Percentiles rank a stretch among this genome's conserved stretches.
phyloP scores from a whole-genome alignment of 2,113 vertebrate genomes.

The Phainopepla nitens region DNA sequence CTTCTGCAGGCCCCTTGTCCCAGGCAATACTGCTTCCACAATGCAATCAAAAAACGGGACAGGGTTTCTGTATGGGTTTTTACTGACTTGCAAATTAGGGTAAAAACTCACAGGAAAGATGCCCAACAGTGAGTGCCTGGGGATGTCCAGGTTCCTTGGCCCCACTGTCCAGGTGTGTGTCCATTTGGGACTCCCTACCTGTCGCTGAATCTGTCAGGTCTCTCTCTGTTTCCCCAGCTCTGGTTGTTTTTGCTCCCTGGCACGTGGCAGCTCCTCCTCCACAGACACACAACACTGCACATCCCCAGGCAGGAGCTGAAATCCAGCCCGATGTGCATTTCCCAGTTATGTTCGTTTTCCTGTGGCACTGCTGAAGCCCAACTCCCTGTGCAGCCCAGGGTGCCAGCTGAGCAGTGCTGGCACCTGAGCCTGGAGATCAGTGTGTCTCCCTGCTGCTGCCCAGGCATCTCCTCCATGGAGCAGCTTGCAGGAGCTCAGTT shows the following conservation, averaged over 20 bases:
- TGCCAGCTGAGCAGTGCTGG: background rate
- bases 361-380: background rate
- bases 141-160: background rate
- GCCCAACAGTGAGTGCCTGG: background rate
- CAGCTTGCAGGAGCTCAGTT: background rate
- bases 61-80: background rate
- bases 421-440: rapidly evolving
- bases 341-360: background rate
- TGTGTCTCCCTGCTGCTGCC: background rate
- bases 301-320: background rate
- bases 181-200: background rate
- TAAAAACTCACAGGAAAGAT: background rate
- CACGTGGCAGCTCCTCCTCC: background rate
- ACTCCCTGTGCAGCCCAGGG: too few relatives aligned
- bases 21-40: background rate
- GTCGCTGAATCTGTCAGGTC: rapidly evolving
- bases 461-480: background rate
- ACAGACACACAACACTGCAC: rapidly evolving
- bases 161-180: too few relatives aligned
- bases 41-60: background rate
- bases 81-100: background rate
- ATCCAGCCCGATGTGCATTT: rapidly evolving
- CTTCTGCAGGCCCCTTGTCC: background rate
- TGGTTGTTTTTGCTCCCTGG: background rate
- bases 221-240: background rate